These are phyloP conservation scores for Galbula dea DNA, from an alignment of 2,113 vertebrate species.

Conservation along the genomic window DNA sequence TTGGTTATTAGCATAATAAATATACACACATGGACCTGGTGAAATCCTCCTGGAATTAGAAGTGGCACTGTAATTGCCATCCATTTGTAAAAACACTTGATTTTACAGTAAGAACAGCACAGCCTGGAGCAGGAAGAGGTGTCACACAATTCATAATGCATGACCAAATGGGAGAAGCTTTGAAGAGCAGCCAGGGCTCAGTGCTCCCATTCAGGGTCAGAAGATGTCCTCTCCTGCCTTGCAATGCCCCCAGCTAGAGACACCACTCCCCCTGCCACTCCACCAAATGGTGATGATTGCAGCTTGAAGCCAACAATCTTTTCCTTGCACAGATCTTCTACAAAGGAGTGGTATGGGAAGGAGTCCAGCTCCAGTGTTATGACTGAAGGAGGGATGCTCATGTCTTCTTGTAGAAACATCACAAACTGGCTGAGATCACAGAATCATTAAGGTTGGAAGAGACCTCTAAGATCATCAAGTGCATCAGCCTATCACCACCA, in stretches of 20 bases:
- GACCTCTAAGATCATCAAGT: too few species aligned
- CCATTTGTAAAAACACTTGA: background rate
- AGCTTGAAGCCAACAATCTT: accelerated
- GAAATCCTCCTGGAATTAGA: background rate
- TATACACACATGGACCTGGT: background rate
- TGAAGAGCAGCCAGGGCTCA: background rate
- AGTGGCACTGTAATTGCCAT: background rate
- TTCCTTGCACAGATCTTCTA: background rate
- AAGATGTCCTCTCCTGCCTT: accelerated
- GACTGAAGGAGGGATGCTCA: background rate
- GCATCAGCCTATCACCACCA: too few species aligned
- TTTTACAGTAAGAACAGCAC: background rate
- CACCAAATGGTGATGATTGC: accelerated
- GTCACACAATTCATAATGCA: background rate
- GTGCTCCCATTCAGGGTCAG: background rate
- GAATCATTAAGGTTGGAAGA: too few species aligned
- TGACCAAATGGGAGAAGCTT: background rate
- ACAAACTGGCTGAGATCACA: background rate
- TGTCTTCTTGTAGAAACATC: background rate
- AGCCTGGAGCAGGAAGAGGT: background rate
- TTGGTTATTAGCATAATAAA: constrained; percentile 14
- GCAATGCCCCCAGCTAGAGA: background rate
- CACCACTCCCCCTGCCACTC: accelerated
- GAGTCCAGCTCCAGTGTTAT: accelerated
- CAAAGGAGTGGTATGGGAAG: too few species aligned